Conservation (phyloP, 2,888 invertebrate genomes). For the Drosophila cracens region DNA sequence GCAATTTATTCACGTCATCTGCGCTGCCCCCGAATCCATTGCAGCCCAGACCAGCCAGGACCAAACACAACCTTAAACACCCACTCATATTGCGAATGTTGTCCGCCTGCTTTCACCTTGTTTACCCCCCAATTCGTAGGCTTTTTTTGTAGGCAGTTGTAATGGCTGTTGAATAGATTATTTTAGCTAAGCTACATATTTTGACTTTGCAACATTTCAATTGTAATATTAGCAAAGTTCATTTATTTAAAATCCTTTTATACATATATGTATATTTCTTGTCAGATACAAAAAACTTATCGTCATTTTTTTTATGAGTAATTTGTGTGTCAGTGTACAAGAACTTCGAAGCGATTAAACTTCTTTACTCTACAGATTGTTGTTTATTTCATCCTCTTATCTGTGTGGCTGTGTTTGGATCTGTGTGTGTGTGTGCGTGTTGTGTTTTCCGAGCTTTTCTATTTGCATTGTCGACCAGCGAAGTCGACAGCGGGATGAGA, state of each 20-base stretch:
- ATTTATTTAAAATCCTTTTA: neutral
- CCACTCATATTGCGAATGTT: conserved; percentile 1
- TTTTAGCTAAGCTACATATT: neutral
- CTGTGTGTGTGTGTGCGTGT: conserved; percentile 36
- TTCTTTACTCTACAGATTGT: conserved; percentile 21
- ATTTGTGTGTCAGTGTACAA: conserved; percentile 4
- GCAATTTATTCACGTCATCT: conserved; percentile 79
- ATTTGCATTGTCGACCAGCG: conserved; percentile 70
- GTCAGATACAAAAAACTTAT: neutral
- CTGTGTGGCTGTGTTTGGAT: conserved; percentile 14
- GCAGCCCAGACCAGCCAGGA: conserved; percentile 28
- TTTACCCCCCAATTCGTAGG: conserved; percentile 70
- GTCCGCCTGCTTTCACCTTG: conserved; percentile 24
- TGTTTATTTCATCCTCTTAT: conserved; percentile 14
- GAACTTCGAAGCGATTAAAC: conserved; percentile 15
- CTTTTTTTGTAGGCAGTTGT: conserved; percentile 20
- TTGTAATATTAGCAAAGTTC: neutral
- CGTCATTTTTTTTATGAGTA: neutral
- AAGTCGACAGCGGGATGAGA: conserved; percentile 15
- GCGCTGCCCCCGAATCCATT: conserved; percentile 60
- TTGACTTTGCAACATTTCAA: neutral
- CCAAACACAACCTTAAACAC: conserved; percentile 50
- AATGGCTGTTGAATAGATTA: neutral
- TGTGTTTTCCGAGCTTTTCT: conserved; percentile 67
- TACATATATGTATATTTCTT: neutral